Conservation (phyloP, 2,113 vertebrate species). For the Rhineura floridana region DNA sequence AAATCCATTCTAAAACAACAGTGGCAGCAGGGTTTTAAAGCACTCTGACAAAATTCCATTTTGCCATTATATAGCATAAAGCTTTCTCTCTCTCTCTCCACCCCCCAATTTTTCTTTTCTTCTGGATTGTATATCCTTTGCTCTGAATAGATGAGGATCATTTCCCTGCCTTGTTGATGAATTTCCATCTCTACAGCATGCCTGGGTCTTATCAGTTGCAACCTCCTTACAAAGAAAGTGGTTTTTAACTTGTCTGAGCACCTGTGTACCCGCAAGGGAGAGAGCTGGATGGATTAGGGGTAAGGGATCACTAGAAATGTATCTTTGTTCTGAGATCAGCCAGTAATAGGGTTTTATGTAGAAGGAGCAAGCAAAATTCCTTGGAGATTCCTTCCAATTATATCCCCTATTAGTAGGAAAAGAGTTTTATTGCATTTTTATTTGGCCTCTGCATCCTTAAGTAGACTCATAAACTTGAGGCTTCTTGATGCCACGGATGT, state of each 20-base stretch:
- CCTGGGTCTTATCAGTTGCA: slow-evolving; percentile 59
- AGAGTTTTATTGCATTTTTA: slow-evolving; percentile 50
- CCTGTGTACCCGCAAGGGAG: slow-evolving; percentile 63
- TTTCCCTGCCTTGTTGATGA: slow-evolving; percentile 32
- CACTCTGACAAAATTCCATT: not conserved
- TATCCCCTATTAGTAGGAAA: slow-evolving; percentile 40
- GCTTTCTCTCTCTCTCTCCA: too few relatives aligned
- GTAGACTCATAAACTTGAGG: slow-evolving; percentile 39
- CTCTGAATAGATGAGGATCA: slow-evolving; percentile 12
- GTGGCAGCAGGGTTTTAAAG: not conserved
- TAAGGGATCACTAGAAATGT: slow-evolving; percentile 44
- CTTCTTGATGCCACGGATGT: slow-evolving; percentile 6
- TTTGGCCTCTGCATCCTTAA: slow-evolving; percentile 40
- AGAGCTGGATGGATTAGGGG: slow-evolving; percentile 59
- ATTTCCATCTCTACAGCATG: slow-evolving; percentile 32
- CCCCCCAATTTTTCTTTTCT: slow-evolving; percentile 7
- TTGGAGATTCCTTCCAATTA: slow-evolving; percentile 64
- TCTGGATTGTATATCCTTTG: slow-evolving; percentile 51
- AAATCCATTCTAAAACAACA: not conserved
- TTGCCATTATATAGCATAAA: not conserved
- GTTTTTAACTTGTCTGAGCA: slow-evolving; percentile 55
- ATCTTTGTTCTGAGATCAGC: slow-evolving; percentile 66
- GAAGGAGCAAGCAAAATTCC: slow-evolving; percentile 44
- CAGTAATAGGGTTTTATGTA: slow-evolving; percentile 62
- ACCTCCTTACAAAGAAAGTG: slow-evolving; percentile 41